Base-by-base conservation (phyloP, 2,888 invertebrate genomes). In the Notocelia uddmanniana region DNA sequence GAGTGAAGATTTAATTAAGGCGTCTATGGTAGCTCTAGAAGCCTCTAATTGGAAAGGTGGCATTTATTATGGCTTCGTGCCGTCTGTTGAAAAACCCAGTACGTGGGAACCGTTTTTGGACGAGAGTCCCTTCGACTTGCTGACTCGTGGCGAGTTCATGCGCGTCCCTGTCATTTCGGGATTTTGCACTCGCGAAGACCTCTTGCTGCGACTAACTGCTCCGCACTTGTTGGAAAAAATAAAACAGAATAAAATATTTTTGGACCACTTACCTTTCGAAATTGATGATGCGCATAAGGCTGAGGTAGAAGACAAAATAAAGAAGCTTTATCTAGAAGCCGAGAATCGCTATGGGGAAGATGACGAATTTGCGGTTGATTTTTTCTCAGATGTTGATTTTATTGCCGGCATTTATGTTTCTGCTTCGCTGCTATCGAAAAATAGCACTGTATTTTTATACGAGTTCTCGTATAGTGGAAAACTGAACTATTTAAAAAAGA, bases 381-480 rank as follows among this genome's bases (percentile, higher is more conserved):
- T 95, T 60, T 86, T 94, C 55, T 88, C 90, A 6, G 95, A 95
- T 75, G 88, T 89, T 0, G 89, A 90, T 76, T 94, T 94, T 73
- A 76, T 88, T 1, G 87, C 89, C 8, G 92, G 93, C 0, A 79
- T 89, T 41, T 86, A 87, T 73, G 83, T 86, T 9, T 80, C 91
- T n/a, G 82, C 89, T 1, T 81, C 78, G 54, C 76, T 89, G 31
- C 88, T 91, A 50, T 83, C 89, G 0, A 89, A 89, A 74, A 79
- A 85, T 41, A 87, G 82, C 60, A 80, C 92, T 1, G 89, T 95
- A 0, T 96, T 94, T 77, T 92, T 95, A 10, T 96, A 95, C 76
- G 92, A 94, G 69, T 95, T 95, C 79, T 87, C 94, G 0, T 95
- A 95, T 73, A 92, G 94, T 54, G 95, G 95, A 2, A 85, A 83